Evolutionary conservation across 1,140 invertebrate genomes (phyloP).

Genomic region (Trichomalopsis sarcophagae): DNA sequence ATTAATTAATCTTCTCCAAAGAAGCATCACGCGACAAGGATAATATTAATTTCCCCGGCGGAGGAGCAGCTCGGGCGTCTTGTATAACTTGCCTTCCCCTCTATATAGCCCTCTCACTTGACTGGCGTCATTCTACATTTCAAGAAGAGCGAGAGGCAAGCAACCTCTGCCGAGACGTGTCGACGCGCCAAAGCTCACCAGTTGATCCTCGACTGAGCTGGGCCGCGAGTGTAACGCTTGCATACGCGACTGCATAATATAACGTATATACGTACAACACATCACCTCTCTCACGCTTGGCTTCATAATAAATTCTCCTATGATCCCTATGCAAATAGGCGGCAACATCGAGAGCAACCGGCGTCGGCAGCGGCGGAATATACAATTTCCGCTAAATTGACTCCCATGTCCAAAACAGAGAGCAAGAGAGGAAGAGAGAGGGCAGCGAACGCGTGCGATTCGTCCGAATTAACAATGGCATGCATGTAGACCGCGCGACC

Average conservation of each 20-base stretch:
- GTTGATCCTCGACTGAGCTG: not conserved
- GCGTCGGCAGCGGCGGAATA: not conserved
- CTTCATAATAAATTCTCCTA: slow-evolving; percentile 13
- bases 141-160: not conserved
- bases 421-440: slow-evolving; percentile 14
- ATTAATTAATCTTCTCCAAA: slow-evolving; percentile 24
- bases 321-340: slow-evolving; percentile 8
- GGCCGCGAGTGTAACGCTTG: not conserved
- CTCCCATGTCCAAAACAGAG: not conserved
- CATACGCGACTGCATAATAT: too few species aligned
- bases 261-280: not conserved
- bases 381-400: slow-evolving; percentile 13
- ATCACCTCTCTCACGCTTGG: not conserved
- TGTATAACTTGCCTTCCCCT: not conserved
- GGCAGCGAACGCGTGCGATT: not conserved
- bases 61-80: not conserved
- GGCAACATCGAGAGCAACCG: not conserved
- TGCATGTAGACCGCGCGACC: not conserved
- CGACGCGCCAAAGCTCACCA: not conserved
- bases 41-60: slow-evolving; percentile 10
- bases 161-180: not conserved
- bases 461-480: slow-evolving; percentile 6
- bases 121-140: not conserved
- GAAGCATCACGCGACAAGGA: not conserved
- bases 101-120: not conserved